Base-by-base conservation (phyloP, 2,888 invertebrate genomes). In the Cartodere bifasciata region DNA sequence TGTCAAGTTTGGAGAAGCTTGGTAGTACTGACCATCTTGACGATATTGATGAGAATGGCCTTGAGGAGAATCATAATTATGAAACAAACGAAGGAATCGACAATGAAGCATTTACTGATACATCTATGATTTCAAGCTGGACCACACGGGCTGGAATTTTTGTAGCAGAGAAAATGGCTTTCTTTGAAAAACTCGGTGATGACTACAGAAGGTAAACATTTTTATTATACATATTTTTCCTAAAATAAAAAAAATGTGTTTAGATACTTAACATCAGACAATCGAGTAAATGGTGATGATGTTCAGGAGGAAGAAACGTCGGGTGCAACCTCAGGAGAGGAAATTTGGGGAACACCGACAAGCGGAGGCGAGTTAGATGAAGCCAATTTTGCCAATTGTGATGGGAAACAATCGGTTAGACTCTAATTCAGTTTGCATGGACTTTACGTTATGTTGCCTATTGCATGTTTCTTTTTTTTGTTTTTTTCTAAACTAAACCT, bases 341-440 rank as follows among this genome's bases (percentile, higher is more conserved):
- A 87, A 48, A 78, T 85, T 13, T 87, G 86, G 86, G 86, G 86
- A 1, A 86, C 86, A 1, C 86, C 86, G 3, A 86, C 85, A 1
- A 85, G 85, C 42, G 84, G 84, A 3, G 85, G 84, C 13, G 73
- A 84, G 21, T 74, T 82, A 41, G 84, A 84, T 44, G 83, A 84
- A 40, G 62, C 63, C 33, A 56, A 56, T 39, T 64, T 75, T 6
- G 75, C 69, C 3, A 69, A 74, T 51, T 77, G 74, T 16, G 79
- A 79, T 38, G 71, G 68, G 49, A 74, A 75, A 39, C 49, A 52
- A 40, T 58, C 58, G 52, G 58, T 58, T 42, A 49, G 51, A 29
- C 9, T 23, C 13, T 6, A 14, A 27, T 20, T 20, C n/a, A n/a
- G n/a, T n/a, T n/a, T n/a, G n/a, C n/a, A 14, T 33, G 25, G 13